Conservation (phyloP, 1,140 invertebrate genomes). For the Drosophila sulfurigaster region DNA sequence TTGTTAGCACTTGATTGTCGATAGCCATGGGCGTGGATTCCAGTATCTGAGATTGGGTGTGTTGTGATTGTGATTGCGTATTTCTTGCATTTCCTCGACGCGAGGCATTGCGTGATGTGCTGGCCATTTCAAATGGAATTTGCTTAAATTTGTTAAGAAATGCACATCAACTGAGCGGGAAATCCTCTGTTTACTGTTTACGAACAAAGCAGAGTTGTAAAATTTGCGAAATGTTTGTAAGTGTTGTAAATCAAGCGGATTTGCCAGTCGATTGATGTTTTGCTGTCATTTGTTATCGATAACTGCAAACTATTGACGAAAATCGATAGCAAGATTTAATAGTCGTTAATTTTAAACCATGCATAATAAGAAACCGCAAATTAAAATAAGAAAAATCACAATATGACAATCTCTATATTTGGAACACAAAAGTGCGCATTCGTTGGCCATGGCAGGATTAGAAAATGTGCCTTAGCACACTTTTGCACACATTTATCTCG, state of each 20-base stretch:
- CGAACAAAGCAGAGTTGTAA: slow-evolving; percentile 21
- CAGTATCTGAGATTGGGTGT: slow-evolving; percentile 5
- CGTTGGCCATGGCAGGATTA: slow-evolving; percentile 24
- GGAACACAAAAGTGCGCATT: background rate
- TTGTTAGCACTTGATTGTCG: slow-evolving; percentile 47
- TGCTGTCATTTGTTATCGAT: background rate
- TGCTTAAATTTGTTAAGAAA: background rate
- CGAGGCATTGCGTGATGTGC: slow-evolving; percentile 45
- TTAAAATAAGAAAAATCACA: background rate
- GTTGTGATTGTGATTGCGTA: slow-evolving; percentile 15
- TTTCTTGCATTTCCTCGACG: slow-evolving; percentile 19
- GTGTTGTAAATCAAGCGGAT: background rate
- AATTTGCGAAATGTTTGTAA: background rate
- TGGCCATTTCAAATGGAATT: slow-evolving; percentile 48
- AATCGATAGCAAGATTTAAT: background rate
- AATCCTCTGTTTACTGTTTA: background rate
- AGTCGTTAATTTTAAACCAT: background rate
- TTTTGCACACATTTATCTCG: slow-evolving; percentile 41
- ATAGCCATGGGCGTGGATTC: background rate
- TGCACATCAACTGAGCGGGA: slow-evolving; percentile 14
- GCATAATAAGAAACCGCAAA: background rate
- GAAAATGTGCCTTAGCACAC: slow-evolving; percentile 22
- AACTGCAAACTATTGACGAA: background rate
- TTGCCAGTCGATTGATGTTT: background rate
- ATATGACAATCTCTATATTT: background rate